Conservation (phyloP, 1,140 invertebrate species). For the Drosophila oshimai region DNA sequence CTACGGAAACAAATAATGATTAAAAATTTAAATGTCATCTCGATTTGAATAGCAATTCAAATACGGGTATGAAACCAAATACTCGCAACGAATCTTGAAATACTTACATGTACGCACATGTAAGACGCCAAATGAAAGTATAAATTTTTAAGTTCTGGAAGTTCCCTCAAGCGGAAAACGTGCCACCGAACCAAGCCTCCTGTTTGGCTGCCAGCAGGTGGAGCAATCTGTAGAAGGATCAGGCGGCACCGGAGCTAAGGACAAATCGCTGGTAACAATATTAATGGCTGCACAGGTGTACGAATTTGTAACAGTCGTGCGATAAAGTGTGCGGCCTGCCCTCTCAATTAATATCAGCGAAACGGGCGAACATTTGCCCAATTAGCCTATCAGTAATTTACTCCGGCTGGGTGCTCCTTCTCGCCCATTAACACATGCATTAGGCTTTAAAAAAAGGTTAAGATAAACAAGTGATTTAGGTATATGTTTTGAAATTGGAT, state of each 20-base stretch:
- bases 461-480: no score
- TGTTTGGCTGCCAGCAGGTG: not conserved
- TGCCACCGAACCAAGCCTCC: not conserved
- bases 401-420: not conserved
- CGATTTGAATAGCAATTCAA: slow-evolving; percentile 53
- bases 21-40: slow-evolving; percentile 41
- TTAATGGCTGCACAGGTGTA: slow-evolving; percentile 46
- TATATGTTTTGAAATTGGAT: no score
- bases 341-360: slow-evolving; percentile 32
- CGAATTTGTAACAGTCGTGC: slow-evolving; percentile 19
- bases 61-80: slow-evolving; percentile 31
- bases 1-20: slow-evolving; percentile 35
- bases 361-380: slow-evolving; percentile 15
- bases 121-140: slow-evolving; percentile 26
- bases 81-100: slow-evolving; percentile 9
- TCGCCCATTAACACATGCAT: slow-evolving; percentile 1
- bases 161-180: slow-evolving; percentile 1
- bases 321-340: slow-evolving; percentile 29
- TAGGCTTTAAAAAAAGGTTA: not conserved
- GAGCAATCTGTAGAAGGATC: not conserved
- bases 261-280: slow-evolving; percentile 57
- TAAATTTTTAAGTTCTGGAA: slow-evolving; percentile 44
- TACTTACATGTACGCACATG: not conserved
- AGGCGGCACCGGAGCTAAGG: not conserved
- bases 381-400: slow-evolving; percentile 31